Evolutionary conservation across 1,140 invertebrate species (phyloP).

Genomic region (Heliconius melpomene): DNA sequence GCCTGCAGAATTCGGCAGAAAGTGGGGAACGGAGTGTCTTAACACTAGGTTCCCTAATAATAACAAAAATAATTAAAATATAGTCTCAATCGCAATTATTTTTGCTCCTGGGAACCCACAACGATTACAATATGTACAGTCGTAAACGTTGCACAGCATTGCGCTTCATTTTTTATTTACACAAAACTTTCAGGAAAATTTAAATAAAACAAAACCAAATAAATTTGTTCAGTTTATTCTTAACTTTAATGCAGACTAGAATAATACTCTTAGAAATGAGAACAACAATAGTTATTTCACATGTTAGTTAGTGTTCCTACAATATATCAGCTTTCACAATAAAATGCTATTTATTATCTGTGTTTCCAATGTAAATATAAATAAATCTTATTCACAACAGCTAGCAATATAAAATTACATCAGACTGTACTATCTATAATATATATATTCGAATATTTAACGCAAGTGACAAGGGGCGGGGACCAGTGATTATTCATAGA

Average conservation of each 20-base stretch:
- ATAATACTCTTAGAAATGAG: constrained; percentile 82
- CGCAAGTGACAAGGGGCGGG: constrained; percentile 40
- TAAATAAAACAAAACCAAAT: constrained; percentile 58
- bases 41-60: no score
- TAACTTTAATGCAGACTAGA: constrained; percentile 82
- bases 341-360: constrained; percentile 79
- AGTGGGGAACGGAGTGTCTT: no score
- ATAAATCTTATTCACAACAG: constrained; percentile 81
- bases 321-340: constrained; percentile 75
- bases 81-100: no score
- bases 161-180: no score
- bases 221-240: constrained; percentile 79
- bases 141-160: no score
- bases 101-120: no score
- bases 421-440: constrained; percentile 69
- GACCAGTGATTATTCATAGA: constrained; percentile 44
- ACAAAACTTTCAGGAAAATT: no score
- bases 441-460: constrained; percentile 43
- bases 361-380: constrained; percentile 78
- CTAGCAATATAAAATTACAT: constrained; percentile 80
- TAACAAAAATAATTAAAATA: no score
- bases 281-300: constrained; percentile 81
- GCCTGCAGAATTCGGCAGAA: no score
- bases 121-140: no score
- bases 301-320: constrained; percentile 77